Conservation (phyloP, 2,113 vertebrate genomes). For the Chamaea fasciata region DNA sequence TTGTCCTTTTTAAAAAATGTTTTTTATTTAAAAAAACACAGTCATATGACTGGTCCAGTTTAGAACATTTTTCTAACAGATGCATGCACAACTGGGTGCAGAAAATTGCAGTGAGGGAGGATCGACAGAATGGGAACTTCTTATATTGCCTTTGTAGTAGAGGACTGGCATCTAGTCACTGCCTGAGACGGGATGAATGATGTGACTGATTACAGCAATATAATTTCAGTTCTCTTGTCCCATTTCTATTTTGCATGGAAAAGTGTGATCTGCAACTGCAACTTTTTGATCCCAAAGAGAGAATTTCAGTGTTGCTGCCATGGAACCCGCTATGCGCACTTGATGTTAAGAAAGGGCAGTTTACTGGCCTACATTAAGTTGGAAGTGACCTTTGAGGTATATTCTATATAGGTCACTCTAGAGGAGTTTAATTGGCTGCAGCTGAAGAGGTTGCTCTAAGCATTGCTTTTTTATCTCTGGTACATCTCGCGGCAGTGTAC, state of each 20-base stretch:
- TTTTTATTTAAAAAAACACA: not conserved
- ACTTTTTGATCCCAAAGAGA: not conserved
- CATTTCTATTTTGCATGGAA: not conserved
- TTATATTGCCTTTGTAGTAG: not conserved
- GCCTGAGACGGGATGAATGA: not conserved
- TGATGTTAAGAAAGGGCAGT: not conserved
- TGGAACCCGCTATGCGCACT: not conserved
- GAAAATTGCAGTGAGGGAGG: not conserved
- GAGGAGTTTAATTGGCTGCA: not conserved
- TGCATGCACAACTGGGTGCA: not conserved
- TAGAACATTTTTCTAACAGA: not conserved
- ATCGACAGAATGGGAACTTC: not conserved
- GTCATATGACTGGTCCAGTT: not conserved
- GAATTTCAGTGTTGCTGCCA: not conserved
- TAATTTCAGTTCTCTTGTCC: not conserved
- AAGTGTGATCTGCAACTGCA: no score
- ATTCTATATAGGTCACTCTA: not conserved
- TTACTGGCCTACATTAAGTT: not conserved
- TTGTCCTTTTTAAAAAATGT: rapidly evolving
- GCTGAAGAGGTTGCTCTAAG: not conserved
- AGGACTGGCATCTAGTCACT: not conserved
- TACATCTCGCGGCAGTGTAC: not conserved
- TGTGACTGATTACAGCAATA: not conserved
- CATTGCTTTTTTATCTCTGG: not conserved
- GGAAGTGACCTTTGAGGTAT: not conserved